Base-by-base conservation (phyloP, 2,888 invertebrate genomes). In the Carcina quercana region DNA sequence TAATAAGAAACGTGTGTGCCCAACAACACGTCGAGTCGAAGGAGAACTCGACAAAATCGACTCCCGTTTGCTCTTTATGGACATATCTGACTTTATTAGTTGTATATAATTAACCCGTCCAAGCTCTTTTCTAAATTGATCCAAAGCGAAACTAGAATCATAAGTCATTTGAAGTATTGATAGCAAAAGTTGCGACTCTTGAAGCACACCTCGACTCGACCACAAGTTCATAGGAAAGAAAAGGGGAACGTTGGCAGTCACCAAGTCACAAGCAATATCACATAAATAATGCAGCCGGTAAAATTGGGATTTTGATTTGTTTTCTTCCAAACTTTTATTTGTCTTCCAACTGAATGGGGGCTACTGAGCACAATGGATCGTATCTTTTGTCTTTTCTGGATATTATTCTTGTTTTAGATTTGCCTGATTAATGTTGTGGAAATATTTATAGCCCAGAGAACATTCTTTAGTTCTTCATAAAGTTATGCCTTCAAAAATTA, bases 221-320 rank as follows among this genome's bases (percentile, higher is more conserved):
- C 63, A 50, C 65, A 67, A 71, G 60, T 66, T 73, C 58, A 69
- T 64, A 60, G 61, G 53, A 63, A 71, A 71, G 71, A 69, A 78
- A 75, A 64, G 75, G 78, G 78, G 82, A 61, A 62, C 60, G 58
- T 50, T 59, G 68, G 60, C 69, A 69, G 66, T 65, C 69, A 60
- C 67, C 65, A 62, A n/a, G n/a, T n/a, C n/a, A n/a, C n/a, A n/a
- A 66, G 75, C 74, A 74, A 75, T 76, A 78, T 72, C 75, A 63
- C 73, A 83, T 83, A 83, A 82, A 83, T 83, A 82, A 83, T 80
- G 76, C 80, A 82, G 59, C 66, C 63, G 62, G 48, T 62, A 63
- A 74, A 78, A 83, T 83, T 79, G 82, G 68, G 69, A 74, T 80
- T 80, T 76, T 80, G 82, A 82, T 83, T 83, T 83, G 76, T 83